These are phyloP conservation scores for Cettia cetti DNA, from an alignment of 2,113 vertebrate genomes.

Conservation along the genomic window DNA sequence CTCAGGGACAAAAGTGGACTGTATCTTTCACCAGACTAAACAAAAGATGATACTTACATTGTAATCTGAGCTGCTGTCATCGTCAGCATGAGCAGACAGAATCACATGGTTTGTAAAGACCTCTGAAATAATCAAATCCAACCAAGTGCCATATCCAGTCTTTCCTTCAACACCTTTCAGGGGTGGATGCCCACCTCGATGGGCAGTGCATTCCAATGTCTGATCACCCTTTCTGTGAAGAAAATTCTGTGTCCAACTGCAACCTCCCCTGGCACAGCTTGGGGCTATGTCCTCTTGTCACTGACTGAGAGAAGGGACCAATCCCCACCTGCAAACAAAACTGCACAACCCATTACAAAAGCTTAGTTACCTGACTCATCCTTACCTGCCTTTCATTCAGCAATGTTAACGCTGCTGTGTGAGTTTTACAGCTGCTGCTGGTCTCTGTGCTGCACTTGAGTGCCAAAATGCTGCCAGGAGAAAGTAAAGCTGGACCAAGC, in stretches of 20 bases:
- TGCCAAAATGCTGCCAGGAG: neutral
- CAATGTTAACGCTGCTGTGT: fast-evolving
- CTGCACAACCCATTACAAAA: neutral
- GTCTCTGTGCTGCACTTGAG: neutral
- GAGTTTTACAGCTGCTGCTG: neutral
- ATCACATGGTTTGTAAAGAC: neutral
- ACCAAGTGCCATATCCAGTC: neutral
- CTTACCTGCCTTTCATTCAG: neutral
- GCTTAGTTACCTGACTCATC: fast-evolving
- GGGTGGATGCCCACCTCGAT: neutral
- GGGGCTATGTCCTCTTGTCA: neutral
- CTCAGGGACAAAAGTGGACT: neutral
- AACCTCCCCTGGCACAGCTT: neutral
- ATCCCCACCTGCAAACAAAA: neutral
- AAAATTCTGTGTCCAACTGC: neutral
- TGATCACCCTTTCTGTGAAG: neutral
- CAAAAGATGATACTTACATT: neutral
- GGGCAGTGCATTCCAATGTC: neutral
- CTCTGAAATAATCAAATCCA: neutral
- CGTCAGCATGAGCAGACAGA: neutral
- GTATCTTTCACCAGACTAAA: neutral
- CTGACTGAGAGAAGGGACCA: neutral
- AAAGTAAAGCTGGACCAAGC: neutral
- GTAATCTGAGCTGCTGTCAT: neutral
- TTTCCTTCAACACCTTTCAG: neutral